Conservation (phyloP, 2,797 vertebrate species). For the Nyctibius grandis region DNA sequence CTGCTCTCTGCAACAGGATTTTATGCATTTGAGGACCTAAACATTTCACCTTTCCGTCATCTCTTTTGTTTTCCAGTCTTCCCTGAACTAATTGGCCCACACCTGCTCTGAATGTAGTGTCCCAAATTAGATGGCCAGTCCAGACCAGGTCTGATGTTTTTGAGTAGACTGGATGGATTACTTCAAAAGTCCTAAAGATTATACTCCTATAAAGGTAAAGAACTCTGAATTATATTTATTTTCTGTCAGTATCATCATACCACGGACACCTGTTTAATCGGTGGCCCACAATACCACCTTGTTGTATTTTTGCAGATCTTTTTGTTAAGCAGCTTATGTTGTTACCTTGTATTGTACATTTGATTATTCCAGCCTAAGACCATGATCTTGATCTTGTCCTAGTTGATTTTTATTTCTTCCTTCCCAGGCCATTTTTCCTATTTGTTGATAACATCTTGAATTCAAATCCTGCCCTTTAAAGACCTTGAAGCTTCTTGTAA, state of each 20-base stretch:
- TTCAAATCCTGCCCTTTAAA: neutral
- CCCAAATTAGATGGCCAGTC: neutral
- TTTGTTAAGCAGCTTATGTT: neutral
- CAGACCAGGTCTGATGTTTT: neutral
- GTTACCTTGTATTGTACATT: neutral
- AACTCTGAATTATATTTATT: neutral
- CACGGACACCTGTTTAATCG: neutral
- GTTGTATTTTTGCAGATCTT: neutral
- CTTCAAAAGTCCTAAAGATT: neutral
- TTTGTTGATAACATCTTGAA: neutral
- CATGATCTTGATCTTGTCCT: neutral
- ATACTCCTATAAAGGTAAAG: neutral
- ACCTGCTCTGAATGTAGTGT: neutral
- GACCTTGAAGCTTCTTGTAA: neutral
- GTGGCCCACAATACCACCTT: neutral
- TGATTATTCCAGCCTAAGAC: neutral
- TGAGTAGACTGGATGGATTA: neutral
- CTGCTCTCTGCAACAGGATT: neutral
- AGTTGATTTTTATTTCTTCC: neutral
- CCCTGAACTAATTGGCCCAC: neutral
- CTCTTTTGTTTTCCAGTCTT: neutral
- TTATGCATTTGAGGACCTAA: neutral
- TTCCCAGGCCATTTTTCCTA: neutral
- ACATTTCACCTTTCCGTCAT: fast-evolving
- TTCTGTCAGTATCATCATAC: neutral